Conservation (phyloP, 1,140 invertebrate species). For the Meloidogyne exigua region DNA sequence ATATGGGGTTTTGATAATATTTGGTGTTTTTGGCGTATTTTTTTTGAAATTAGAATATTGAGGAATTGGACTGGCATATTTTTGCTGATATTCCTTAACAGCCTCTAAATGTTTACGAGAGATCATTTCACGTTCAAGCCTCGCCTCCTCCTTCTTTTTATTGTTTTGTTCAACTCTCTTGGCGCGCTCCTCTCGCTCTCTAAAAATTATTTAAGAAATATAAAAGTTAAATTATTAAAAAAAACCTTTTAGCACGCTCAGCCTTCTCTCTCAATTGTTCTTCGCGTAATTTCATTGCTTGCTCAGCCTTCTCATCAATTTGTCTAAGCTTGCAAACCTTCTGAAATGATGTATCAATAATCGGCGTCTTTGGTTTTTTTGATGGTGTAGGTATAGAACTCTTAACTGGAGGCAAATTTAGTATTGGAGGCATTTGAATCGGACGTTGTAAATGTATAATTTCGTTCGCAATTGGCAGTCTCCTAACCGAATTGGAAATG, state of each 20-base stretch:
- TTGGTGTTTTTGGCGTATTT: neutral
- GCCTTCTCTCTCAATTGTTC: slow-evolving; percentile 20
- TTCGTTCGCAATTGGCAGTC: too few species aligned
- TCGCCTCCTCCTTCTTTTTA: slow-evolving; percentile 15
- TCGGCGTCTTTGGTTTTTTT: too few species aligned
- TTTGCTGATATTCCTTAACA: neutral
- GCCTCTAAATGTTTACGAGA: neutral
- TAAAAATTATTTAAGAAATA: slow-evolving; percentile 11
- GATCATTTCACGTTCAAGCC: slow-evolving; percentile 12
- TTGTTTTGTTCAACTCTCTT: slow-evolving; percentile 31
- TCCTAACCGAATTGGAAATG: neutral
- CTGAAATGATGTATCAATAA: neutral
- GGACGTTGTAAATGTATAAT: too few species aligned
- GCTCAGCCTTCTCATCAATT: slow-evolving; percentile 9
- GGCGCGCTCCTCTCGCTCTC: slow-evolving; percentile 23
- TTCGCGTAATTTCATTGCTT: slow-evolving; percentile 13
- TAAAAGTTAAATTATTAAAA: neutral
- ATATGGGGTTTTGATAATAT: neutral
- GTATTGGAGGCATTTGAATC: neutral
- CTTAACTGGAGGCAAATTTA: neutral
- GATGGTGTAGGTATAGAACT: too few species aligned
- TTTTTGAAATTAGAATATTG: neutral
- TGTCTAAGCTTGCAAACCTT: neutral
- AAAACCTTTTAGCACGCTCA: slow-evolving; percentile 17
- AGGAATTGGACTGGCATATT: neutral